These are phyloP conservation scores for Bergia sp. DNA, from an alignment of 92 coral and sea anemone genomes.

Conservation along the genomic window DNA sequence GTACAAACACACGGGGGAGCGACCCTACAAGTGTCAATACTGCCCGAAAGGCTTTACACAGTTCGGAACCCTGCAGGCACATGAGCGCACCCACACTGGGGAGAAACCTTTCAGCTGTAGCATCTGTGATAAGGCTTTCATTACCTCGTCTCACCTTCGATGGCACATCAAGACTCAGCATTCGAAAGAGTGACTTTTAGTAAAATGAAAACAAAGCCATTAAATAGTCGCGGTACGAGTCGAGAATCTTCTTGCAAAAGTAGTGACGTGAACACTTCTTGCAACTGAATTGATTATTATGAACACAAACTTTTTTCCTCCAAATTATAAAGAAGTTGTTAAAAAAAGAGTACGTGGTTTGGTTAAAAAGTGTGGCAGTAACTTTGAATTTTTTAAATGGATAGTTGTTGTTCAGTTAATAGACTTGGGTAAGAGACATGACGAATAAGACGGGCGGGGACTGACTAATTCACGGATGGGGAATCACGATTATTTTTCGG, in stretches of 20 bases:
- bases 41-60: slow-evolving; percentile 99
- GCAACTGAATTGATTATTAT: no score
- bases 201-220: background rate
- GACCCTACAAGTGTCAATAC: slow-evolving; percentile 90
- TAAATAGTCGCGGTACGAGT: background rate
- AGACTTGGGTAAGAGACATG: background rate
- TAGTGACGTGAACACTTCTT: background rate
- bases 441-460: background rate
- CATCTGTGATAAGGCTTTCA: slow-evolving; percentile 88
- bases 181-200: slow-evolving; percentile 36
- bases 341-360: background rate
- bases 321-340: background rate
- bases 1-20: slow-evolving; percentile 98
- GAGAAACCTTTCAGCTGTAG: slow-evolving; percentile 93
- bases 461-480: no score
- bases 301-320: background rate
- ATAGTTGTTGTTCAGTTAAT: background rate
- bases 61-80: slow-evolving; percentile 97
- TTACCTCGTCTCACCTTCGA: slow-evolving; percentile 95
- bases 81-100: slow-evolving; percentile 98
- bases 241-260: no score
- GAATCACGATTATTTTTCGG: background rate
- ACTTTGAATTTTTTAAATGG: background rate
- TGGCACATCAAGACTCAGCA: slow-evolving; percentile 99
- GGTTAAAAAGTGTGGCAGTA: background rate